A percentile compares a stretch with the other conserved stretches of the same genome.
Conservation (phyloP, 2,888 invertebrate species). For the Pyrgus malvae region DNA sequence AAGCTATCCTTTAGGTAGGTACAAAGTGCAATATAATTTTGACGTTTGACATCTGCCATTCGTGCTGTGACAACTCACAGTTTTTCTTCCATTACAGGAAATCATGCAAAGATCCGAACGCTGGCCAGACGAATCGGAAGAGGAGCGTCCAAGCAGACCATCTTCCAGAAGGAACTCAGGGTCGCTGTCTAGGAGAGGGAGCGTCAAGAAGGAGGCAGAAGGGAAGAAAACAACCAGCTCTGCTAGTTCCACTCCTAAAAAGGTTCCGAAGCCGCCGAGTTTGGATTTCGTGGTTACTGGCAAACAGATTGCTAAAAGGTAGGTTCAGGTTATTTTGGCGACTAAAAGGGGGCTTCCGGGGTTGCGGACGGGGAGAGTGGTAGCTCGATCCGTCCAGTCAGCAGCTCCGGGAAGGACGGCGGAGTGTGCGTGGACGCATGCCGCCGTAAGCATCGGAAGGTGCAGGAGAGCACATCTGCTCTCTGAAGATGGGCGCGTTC, state of each 20-base stretch:
- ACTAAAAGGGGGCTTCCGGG: too few species aligned
- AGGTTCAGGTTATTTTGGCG: conserved; percentile 10
- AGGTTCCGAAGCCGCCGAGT: conserved; percentile 45
- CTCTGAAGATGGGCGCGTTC: too few species aligned
- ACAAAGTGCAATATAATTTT: too few species aligned
- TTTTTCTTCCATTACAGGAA: background rate
- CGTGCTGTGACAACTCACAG: too few species aligned
- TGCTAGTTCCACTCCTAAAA: conserved; percentile 56
- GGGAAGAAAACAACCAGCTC: conserved; percentile 42
- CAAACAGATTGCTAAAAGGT: conserved; percentile 64
- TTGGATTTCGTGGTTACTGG: conserved; percentile 68
- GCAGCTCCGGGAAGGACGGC: too few species aligned
- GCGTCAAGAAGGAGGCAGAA: conserved; percentile 49
- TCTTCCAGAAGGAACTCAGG: conserved; percentile 60
- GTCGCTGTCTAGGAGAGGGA: conserved; percentile 54
- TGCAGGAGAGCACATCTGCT: too few species aligned
- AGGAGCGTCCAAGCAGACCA: conserved; percentile 43
- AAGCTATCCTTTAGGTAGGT: too few species aligned
- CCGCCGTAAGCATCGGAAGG: too few species aligned
- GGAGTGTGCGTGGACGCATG: too few species aligned
- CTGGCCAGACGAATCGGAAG: conserved; percentile 48
- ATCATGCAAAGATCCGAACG: conserved; percentile 11
- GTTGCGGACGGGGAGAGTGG: too few species aligned
- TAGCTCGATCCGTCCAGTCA: too few species aligned
- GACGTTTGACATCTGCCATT: too few species aligned